Percentiles rank a stretch among this genome's conserved stretches.
phyloP scores from a whole-genome alignment of 2,888 invertebrate species.

The Galerucella nymphaeae region DNA sequence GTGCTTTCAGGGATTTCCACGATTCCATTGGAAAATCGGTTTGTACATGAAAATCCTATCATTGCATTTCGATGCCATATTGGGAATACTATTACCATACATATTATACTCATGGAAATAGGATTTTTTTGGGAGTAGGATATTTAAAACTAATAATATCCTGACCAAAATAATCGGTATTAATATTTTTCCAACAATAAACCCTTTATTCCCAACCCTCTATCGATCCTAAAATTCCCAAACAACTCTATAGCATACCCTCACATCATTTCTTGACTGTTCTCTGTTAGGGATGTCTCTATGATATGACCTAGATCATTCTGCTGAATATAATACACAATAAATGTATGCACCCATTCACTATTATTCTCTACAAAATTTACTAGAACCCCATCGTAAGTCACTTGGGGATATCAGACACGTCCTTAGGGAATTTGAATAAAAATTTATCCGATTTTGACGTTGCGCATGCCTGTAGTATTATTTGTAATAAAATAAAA shows the following conservation, averaged over 20 bases:
- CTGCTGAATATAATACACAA: slow-evolving; percentile 8
- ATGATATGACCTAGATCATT: slow-evolving; percentile 36
- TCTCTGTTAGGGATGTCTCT: slow-evolving; percentile 33
- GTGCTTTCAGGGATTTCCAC: slow-evolving; percentile 49
- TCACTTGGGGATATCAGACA: slow-evolving; percentile 21
- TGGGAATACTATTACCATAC: slow-evolving; percentile 15
- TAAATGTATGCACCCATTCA: slow-evolving; percentile 37
- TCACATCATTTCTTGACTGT: slow-evolving; percentile 23
- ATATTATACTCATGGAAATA: background rate
- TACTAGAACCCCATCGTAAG: slow-evolving; percentile 31
- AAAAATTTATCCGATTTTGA: background rate
- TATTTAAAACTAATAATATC: background rate
- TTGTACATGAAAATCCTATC: slow-evolving; percentile 42
- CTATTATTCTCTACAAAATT: slow-evolving; percentile 31
- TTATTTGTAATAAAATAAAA: too few species aligned
- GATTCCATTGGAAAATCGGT: slow-evolving; percentile 36
- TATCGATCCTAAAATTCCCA: slow-evolving; percentile 32
- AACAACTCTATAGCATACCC: slow-evolving; percentile 37
- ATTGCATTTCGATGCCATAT: slow-evolving; percentile 21
- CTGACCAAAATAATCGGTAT: too few species aligned
- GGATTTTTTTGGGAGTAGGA: too few species aligned
- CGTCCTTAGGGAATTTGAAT: slow-evolving; percentile 19
- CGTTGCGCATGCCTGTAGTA: too few species aligned
- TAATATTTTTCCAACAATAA: too few species aligned
- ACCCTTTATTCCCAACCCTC: too few species aligned